Conservation (phyloP, 2,797 vertebrate genomes). For the Sebastolobus altivelis region DNA sequence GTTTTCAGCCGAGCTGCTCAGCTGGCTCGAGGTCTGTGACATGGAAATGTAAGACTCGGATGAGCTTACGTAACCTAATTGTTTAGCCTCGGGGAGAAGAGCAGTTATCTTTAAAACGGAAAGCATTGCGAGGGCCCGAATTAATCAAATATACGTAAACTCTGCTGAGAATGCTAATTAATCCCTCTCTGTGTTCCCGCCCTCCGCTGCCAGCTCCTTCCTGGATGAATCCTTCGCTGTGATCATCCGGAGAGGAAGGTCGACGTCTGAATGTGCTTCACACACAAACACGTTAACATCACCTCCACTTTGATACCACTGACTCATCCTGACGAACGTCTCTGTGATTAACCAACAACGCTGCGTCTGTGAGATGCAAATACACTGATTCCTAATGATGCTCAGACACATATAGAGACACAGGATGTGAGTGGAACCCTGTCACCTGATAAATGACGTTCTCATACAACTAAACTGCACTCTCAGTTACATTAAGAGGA, state of each 20-base stretch:
- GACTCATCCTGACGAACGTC: neutral
- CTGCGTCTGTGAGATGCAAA: no score
- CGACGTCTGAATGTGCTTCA: neutral
- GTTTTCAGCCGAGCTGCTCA: conserved; percentile 67
- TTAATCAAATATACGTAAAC: conserved; percentile 71
- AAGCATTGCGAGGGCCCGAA: conserved; percentile 48
- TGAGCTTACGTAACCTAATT: conserved; percentile 76
- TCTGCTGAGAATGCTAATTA: conserved; percentile 66
- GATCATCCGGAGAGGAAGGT: no score
- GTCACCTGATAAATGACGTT: no score
- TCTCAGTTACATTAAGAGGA: no score
- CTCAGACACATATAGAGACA: no score
- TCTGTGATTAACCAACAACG: neutral
- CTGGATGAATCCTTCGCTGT: neutral
- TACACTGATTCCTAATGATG: no score
- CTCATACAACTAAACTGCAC: no score
- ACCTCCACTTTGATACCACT: neutral
- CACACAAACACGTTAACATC: neutral
- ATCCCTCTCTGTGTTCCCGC: conserved; percentile 20
- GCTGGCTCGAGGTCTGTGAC: conserved; percentile 72
- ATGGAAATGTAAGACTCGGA: conserved; percentile 68
- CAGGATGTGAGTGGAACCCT: no score
- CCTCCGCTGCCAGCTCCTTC: conserved; percentile 11
- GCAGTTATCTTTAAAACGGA: conserved; percentile 64
- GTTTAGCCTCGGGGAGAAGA: conserved; percentile 67